These are phyloP conservation scores for Eumaeus atala DNA, from an alignment of 1,140 invertebrate genomes.

Conservation along the genomic window DNA sequence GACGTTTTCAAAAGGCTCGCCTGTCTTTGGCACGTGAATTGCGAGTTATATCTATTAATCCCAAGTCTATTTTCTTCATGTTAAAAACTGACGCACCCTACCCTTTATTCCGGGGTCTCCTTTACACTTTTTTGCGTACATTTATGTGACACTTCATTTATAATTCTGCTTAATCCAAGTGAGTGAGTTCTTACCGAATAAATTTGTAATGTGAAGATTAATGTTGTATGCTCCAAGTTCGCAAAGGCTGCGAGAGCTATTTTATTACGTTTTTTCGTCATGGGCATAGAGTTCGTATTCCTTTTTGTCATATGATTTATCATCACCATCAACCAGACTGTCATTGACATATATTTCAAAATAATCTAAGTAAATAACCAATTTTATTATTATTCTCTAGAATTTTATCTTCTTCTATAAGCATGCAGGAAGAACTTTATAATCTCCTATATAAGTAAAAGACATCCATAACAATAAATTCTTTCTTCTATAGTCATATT, in stretches of 20 bases:
- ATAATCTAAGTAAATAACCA: too few species aligned
- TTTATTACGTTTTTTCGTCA: neutral
- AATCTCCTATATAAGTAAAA: too few species aligned
- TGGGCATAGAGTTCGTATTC: too few species aligned
- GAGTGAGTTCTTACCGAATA: conserved; percentile 69
- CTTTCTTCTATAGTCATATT: too few species aligned
- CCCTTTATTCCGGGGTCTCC: conserved; percentile 48
- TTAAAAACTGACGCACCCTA: conserved; percentile 49
- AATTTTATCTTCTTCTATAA: too few species aligned
- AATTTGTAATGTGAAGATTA: conserved; percentile 71
- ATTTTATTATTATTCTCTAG: too few species aligned
- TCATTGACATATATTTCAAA: too few species aligned
- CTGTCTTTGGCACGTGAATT: neutral
- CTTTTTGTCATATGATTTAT: too few species aligned
- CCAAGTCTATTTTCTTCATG: conserved; percentile 28
- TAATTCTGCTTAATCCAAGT: conserved; percentile 68
- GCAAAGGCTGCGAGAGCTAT: conserved; percentile 17
- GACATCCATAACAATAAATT: too few species aligned
- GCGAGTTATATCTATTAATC: neutral
- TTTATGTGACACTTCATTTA: conserved; percentile 68
- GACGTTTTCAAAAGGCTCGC: neutral
- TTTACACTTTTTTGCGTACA: conserved; percentile 58
- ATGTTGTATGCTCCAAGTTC: conserved; percentile 28
- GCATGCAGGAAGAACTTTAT: too few species aligned
- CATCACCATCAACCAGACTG: too few species aligned